Percentiles rank a stretch among this genome's conserved stretches.
These are phyloP conservation scores for Polyommatus iphigenia DNA, from an alignment of 2,888 invertebrate species.

Conservation along the genomic window DNA sequence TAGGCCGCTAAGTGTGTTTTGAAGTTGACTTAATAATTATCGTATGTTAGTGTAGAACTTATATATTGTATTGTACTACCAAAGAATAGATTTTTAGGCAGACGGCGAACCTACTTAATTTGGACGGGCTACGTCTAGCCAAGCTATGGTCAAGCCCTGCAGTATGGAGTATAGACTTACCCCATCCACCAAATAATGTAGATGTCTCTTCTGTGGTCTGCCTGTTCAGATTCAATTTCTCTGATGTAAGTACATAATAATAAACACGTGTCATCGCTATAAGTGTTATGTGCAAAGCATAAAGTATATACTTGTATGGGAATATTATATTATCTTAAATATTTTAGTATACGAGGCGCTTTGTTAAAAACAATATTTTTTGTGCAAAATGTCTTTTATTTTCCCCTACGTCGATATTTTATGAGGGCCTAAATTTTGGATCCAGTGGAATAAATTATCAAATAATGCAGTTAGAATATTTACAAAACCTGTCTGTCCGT, in stretches of 20 bases:
- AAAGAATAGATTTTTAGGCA: neutral
- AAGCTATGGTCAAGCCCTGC: neutral
- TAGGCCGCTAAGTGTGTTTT: constrained; percentile 1
- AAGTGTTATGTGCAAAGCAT: constrained; percentile 35
- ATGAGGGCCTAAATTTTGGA: no score
- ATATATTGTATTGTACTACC: constrained; percentile 5
- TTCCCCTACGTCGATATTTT: neutral
- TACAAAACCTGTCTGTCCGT: no score
- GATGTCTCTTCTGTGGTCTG: neutral
- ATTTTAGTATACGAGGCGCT: constrained; percentile 54
- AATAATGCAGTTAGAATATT: no score
- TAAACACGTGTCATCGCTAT: constrained; percentile 24
- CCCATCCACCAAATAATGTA: no score
- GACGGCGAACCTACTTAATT: neutral
- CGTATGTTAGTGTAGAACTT: neutral
- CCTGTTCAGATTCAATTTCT: neutral
- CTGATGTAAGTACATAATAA: no score
- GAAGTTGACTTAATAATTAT: neutral
- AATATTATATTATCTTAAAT: constrained; percentile 47
- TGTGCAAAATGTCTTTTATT: constrained; percentile 60
- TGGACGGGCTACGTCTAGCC: neutral
- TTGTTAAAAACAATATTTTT: constrained; percentile 74
- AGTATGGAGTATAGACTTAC: no score
- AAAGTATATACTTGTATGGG: constrained; percentile 37
- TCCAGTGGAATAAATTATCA: no score